A percentile compares a stretch with the other conserved stretches of the same genome.
These are phyloP conservation scores for Liopterus haemorrhoidalis DNA, from an alignment of 2,888 invertebrate species.

Conservation along the genomic window DNA sequence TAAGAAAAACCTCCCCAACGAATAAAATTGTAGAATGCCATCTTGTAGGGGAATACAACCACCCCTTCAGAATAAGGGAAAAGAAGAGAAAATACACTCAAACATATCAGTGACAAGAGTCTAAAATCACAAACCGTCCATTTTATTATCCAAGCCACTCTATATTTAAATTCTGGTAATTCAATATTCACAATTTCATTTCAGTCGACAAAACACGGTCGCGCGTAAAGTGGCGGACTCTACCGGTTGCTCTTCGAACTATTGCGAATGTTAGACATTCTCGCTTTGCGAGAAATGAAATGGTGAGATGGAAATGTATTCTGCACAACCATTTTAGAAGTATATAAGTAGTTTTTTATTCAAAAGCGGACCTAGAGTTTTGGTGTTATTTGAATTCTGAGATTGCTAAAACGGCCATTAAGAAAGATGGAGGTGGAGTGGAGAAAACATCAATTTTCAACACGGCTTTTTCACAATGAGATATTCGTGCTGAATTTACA, in stretches of 20 bases:
- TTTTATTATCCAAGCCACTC: conserved; percentile 41
- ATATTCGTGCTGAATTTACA: too few species aligned
- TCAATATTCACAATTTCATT: conserved; percentile 48
- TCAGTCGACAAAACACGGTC: conserved; percentile 31
- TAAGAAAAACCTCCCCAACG: too few species aligned
- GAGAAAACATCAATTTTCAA: too few species aligned
- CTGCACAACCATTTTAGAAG: conserved; percentile 38
- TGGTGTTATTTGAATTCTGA: conserved; percentile 15
- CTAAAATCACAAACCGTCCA: conserved; percentile 19
- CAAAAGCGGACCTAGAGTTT: conserved; percentile 30
- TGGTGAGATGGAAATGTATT: conserved; percentile 40
- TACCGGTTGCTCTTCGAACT: not conserved
- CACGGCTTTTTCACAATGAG: too few species aligned
- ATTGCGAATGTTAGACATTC: not conserved
- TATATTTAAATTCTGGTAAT: conserved; percentile 47
- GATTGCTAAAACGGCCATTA: conserved; percentile 9
- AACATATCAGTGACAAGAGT: conserved; percentile 14
- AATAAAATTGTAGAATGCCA: too few species aligned
- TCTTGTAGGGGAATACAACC: too few species aligned
- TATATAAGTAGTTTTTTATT: conserved; percentile 43
- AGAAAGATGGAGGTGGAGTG: too few species aligned
- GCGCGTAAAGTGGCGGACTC: conserved; percentile 16
- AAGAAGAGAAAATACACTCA: too few species aligned
- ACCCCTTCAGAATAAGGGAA: too few species aligned
- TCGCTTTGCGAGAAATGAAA: conserved; percentile 40